Conservation (phyloP, 1,140 invertebrate genomes). For the Drosophila gunungcola region DNA sequence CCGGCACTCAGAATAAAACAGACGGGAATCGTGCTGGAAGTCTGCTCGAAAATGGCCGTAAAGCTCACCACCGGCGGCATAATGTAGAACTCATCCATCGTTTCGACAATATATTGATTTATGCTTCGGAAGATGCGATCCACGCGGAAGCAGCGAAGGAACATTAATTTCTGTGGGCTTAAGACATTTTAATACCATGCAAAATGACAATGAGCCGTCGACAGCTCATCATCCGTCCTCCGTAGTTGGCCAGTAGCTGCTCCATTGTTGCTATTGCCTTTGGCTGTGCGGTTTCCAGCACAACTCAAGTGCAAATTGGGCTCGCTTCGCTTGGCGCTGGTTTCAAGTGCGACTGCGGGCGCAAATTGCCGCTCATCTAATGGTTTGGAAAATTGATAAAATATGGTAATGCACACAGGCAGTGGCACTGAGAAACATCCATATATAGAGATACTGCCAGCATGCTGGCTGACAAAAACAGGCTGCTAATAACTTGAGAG, state of each 20-base stretch:
- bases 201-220: constrained; percentile 50
- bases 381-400: constrained; percentile 84
- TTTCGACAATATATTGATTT: constrained; percentile 91
- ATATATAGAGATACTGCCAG: constrained; percentile 44
- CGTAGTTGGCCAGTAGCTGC: constrained; percentile 35
- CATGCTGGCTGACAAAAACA: constrained; percentile 76
- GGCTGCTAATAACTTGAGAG: constrained; percentile 82
- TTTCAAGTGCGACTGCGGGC: constrained; percentile 80
- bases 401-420: constrained; percentile 80
- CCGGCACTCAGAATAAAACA: constrained; percentile 95
- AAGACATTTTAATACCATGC: constrained; percentile 52
- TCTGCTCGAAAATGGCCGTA: constrained; percentile 93
- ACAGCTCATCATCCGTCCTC: constrained; percentile 57
- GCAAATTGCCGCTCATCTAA: constrained; percentile 82
- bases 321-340: constrained; percentile 73
- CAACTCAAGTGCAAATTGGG: constrained; percentile 79
- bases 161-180: constrained; percentile 88
- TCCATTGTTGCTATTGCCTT: constrained; percentile 22
- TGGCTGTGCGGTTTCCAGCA: constrained; percentile 36
- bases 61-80: constrained; percentile 93
- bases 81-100: constrained; percentile 94
- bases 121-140: constrained; percentile 93
- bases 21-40: constrained; percentile 91
- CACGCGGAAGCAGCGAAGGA: constrained; percentile 93
- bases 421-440: constrained; percentile 20